Conservation (phyloP, 2,113 vertebrate genomes). For the Ophthalmolycus amberensis region DNA sequence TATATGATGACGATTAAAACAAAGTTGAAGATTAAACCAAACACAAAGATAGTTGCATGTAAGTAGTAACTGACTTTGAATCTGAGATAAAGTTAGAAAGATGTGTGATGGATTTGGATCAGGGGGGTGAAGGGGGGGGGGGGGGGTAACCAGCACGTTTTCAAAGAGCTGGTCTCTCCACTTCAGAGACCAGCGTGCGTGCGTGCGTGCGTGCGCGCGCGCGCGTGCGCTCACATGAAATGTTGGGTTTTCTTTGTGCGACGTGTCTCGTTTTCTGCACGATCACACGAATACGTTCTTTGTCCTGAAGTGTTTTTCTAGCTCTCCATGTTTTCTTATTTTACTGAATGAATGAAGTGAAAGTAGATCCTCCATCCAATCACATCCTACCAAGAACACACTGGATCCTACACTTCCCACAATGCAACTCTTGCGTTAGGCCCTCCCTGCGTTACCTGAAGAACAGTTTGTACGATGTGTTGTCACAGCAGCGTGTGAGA, state of each 20-base stretch:
- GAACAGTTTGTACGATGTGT: too few species aligned
- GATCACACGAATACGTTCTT: background rate
- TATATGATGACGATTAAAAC: too few species aligned
- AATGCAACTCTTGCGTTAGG: too few species aligned
- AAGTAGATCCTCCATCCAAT: too few species aligned
- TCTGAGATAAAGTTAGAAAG: slow-evolving; percentile 8
- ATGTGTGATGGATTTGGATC: slow-evolving; percentile 11
- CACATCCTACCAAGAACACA: too few species aligned
- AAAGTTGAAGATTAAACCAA: too few species aligned
- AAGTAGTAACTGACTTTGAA: slow-evolving; percentile 9
- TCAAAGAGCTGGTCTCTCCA: slow-evolving; percentile 54
- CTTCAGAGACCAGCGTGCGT: slow-evolving; percentile 53
- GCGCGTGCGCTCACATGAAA: slow-evolving; percentile 14
- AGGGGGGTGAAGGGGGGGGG: background rate
- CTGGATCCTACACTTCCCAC: too few species aligned
- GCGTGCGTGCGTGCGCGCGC: too few species aligned
- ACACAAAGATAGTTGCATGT: too few species aligned
- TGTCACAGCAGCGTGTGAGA: too few species aligned
- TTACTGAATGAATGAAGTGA: background rate
- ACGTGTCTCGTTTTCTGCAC: background rate
- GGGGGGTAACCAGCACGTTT: slow-evolving; percentile 34
- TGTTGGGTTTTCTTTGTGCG: background rate
- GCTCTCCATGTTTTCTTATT: background rate
- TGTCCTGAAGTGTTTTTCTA: background rate
- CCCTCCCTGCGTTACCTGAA: too few species aligned